phyloP scores from a whole-genome alignment of 2,888 invertebrate genomes.

The Drosophila kambysellisi region DNA sequence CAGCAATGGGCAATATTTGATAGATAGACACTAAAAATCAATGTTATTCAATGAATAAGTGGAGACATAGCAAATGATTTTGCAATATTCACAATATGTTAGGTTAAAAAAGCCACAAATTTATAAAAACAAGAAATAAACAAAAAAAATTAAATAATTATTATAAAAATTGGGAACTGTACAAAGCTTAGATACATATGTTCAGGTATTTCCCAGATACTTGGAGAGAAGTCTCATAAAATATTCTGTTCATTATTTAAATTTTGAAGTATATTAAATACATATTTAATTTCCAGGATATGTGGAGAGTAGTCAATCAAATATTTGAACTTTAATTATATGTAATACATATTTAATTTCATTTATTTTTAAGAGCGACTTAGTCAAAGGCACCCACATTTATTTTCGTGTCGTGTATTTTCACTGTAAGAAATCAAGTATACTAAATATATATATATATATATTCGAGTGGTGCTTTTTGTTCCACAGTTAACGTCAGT shows the following conservation, averaged over 20 bases:
- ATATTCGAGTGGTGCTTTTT: neutral
- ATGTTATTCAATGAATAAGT: neutral
- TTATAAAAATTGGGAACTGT: neutral
- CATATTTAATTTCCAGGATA: neutral
- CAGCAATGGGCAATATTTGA: conserved; percentile 4
- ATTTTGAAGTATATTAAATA: neutral
- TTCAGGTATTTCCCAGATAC: neutral
- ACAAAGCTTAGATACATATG: neutral
- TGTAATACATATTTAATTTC: neutral
- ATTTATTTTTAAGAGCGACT: neutral
- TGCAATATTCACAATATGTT: neutral
- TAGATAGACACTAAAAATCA: conserved; percentile 8
- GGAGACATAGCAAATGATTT: neutral
- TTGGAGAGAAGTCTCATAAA: neutral
- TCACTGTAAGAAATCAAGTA: neutral
- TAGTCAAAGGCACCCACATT: neutral
- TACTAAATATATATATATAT: neutral
- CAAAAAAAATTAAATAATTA: neutral
- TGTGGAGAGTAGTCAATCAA: neutral
- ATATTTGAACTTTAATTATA: neutral
- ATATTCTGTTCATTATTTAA: too few species aligned
- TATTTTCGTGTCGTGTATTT: neutral
- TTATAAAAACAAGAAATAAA: neutral
- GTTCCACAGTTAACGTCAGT: conserved; percentile 5
- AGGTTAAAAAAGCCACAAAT: neutral